These are phyloP conservation scores for Drosophila busckii DNA, from an alignment of 1,140 invertebrate species.

Conservation along the genomic window DNA sequence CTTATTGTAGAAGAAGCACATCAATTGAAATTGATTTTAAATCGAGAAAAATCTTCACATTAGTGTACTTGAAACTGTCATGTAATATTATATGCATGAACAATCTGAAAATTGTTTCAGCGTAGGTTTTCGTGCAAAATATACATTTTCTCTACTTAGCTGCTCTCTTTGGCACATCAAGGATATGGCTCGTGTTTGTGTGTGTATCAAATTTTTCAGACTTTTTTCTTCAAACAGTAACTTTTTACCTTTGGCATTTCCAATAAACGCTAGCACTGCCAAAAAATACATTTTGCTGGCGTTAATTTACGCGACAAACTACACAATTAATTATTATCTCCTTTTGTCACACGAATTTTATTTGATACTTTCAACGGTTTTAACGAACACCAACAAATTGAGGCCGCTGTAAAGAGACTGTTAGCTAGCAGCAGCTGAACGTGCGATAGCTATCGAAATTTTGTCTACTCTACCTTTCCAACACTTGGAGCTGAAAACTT, in stretches of 20 bases:
- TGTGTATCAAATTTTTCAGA: conserved; percentile 66
- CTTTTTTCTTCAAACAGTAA: conserved; percentile 34
- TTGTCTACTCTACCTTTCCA: no score
- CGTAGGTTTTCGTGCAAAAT: no score
- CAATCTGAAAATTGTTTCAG: no score
- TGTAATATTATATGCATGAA: no score
- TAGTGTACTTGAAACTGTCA: no score
- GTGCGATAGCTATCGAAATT: no score
- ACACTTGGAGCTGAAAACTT: no score
- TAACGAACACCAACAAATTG: conserved; percentile 62
- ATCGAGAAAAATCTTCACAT: conserved; percentile 34
- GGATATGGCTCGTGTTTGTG: conserved; percentile 48
- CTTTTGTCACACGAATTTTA: conserved; percentile 31
- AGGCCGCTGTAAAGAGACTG: conserved; percentile 30
- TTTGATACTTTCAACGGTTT: conserved; percentile 67
- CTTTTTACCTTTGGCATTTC: conserved; percentile 71
- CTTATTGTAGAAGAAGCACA: conserved; percentile 53
- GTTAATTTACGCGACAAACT: conserved; percentile 35
- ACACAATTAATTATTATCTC: conserved; percentile 32
- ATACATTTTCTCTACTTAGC: conserved; percentile 15
- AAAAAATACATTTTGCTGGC: conserved; percentile 66
- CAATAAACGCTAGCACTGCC: conserved; percentile 70
- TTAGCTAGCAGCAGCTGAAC: no score
- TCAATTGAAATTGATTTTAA: conserved; percentile 57
- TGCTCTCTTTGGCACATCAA: conserved; percentile 31